phyloP scores from a whole-genome alignment of 2,888 invertebrate species.

The Limnephilus rhombicus region DNA sequence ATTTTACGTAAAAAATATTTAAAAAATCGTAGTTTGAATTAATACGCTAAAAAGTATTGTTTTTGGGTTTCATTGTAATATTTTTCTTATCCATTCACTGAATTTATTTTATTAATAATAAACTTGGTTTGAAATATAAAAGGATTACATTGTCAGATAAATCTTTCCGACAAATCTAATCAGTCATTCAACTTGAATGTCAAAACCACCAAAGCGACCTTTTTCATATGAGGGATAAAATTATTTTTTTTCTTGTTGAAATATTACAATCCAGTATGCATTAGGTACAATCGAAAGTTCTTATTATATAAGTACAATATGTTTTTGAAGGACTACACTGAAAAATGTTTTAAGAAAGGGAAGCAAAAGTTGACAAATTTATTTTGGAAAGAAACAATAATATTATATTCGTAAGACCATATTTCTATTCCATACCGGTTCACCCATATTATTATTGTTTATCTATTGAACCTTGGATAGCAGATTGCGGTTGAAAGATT shows the following conservation, averaged over 20 bases:
- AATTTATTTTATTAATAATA: neutral
- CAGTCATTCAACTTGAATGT: conserved; percentile 37
- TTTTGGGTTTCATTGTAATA: neutral
- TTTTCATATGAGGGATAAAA: conserved; percentile 31
- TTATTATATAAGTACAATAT: no score
- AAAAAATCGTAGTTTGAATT: no score
- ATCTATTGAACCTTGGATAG: neutral
- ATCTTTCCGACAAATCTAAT: conserved; percentile 38
- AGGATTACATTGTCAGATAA: conserved; percentile 17
- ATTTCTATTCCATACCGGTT: neutral
- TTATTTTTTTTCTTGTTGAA: neutral
- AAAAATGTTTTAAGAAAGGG: neutral
- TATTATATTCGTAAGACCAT: neutral
- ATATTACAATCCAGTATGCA: neutral
- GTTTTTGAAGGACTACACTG: no score
- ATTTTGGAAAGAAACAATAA: neutral
- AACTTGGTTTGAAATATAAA: neutral
- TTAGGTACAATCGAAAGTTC: neutral
- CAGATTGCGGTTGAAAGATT: neutral
- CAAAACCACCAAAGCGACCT: conserved; percentile 41
- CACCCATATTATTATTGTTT: neutral
- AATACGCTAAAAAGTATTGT: neutral
- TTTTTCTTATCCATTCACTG: neutral
- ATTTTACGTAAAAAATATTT: neutral
- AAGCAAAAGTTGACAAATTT: neutral